Conservation (phyloP, 64 coral and sea anemone species). For the Platygyra sinensis region DNA sequence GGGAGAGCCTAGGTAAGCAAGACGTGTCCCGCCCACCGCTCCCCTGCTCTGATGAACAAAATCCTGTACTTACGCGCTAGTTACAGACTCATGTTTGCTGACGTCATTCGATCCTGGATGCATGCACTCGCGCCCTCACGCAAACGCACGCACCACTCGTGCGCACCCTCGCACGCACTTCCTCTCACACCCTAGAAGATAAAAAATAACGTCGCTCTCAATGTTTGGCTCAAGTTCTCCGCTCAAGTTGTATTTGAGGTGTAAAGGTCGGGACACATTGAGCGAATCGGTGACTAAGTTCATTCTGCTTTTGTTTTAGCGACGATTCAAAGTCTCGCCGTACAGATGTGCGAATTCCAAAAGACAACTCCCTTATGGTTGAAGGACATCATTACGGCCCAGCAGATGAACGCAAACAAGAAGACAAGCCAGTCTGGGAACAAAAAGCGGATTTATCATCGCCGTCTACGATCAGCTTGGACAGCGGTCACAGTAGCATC, state of each 20-base stretch:
- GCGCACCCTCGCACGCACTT: not conserved
- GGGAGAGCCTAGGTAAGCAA: not conserved
- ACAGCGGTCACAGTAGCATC: slow-evolving; percentile 6
- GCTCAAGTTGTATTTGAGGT: too few relatives aligned
- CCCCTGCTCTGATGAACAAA: too few relatives aligned
- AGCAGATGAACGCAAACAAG: slow-evolving; percentile 11
- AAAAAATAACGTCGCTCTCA: too few relatives aligned
- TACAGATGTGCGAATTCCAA: slow-evolving; percentile 73
- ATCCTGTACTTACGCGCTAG: too few relatives aligned
- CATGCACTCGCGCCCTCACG: not conserved
- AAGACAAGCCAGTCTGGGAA: not conserved
- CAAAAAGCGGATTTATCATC: not conserved
- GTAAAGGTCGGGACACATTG: too few relatives aligned
- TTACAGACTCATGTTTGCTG: not conserved
- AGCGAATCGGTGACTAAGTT: not conserved
- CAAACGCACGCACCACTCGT: not conserved
- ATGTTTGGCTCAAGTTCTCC: too few relatives aligned
- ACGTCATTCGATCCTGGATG: not conserved
- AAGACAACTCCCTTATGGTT: slow-evolving; percentile 75
- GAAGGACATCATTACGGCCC: slow-evolving; percentile 69
- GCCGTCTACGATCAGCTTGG: slow-evolving; percentile 6
- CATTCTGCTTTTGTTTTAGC: not conserved
- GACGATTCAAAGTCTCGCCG: slow-evolving; percentile 38
- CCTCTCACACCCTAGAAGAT: too few relatives aligned
- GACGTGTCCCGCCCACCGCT: too few relatives aligned